Percentiles rank a stretch among this genome's conserved stretches.
These are phyloP conservation scores for Anguilla pacifica DNA, from an alignment of 2,797 vertebrate genomes.

Conservation along the genomic window DNA sequence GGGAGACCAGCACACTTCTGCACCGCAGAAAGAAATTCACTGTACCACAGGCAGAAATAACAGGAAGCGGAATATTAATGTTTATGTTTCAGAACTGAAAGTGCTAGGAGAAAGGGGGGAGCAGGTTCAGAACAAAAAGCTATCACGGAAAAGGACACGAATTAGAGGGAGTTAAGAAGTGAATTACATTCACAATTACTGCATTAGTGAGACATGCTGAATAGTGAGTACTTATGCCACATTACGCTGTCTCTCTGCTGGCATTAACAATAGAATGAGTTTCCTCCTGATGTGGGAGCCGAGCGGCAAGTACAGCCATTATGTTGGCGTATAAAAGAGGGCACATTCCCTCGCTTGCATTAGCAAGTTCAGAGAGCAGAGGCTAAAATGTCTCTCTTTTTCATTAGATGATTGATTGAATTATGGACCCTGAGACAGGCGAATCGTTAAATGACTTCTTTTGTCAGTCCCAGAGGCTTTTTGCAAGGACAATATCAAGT, in stretches of 20 bases:
- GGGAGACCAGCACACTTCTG: neutral
- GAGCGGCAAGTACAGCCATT: conserved; percentile 79
- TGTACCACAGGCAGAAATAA: conserved; percentile 34
- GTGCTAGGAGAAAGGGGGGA: conserved; percentile 43
- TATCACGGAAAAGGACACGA: conserved; percentile 64
- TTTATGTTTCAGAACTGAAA: conserved; percentile 25
- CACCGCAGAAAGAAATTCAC: neutral
- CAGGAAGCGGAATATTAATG: conserved; percentile 36
- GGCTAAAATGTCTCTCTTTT: conserved; percentile 64
- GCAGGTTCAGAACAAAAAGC: conserved; percentile 9
- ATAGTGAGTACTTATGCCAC: conserved; percentile 82
- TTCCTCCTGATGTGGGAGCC: conserved; percentile 49
- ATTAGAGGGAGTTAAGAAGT: conserved; percentile 72
- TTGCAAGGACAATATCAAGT: conserved; percentile 75
- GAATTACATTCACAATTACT: conserved; percentile 86
- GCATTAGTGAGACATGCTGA: conserved; percentile 76
- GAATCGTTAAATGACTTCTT: conserved; percentile 73
- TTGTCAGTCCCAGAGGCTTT: conserved; percentile 68
- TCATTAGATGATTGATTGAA: conserved; percentile 80
- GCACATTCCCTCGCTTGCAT: conserved; percentile 68
- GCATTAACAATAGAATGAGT: conserved; percentile 66
- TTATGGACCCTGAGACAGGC: conserved; percentile 76
- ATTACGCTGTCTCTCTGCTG: conserved; percentile 83
- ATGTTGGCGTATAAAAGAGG: conserved; percentile 72
- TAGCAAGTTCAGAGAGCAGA: conserved; percentile 65